Conservation (phyloP, 2,888 invertebrate genomes). For the Pardosa pseudoannulata region DNA sequence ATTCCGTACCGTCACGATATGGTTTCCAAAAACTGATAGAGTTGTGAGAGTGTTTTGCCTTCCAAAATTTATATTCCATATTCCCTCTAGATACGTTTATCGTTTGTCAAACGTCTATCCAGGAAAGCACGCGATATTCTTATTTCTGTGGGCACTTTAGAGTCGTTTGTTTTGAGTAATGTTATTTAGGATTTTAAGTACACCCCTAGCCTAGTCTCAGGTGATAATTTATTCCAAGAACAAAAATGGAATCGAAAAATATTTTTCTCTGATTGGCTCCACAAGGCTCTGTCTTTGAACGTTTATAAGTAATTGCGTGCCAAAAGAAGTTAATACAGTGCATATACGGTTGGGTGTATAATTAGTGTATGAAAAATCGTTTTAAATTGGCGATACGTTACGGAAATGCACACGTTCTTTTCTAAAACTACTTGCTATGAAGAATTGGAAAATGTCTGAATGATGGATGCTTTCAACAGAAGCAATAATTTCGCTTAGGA, state of each 20-base stretch:
- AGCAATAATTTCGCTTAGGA: not conserved
- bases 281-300: conserved; percentile 15
- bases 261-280: conserved; percentile 42
- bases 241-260: conserved; percentile 65
- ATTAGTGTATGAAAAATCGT: conserved; percentile 65
- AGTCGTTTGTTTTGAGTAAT: conserved; percentile 62
- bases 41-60: conserved; percentile 21
- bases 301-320: conserved; percentile 65
- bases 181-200: conserved; percentile 45
- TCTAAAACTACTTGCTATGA: not conserved
- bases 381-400: conserved; percentile 43
- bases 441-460: conserved; percentile 17
- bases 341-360: conserved; percentile 26
- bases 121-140: conserved; percentile 44
- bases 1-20: conserved; percentile 19
- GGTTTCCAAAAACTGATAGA: conserved; percentile 56
- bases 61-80: conserved; percentile 37
- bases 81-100: conserved; percentile 30
- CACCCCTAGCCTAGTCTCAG: not conserved
- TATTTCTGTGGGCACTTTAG: conserved; percentile 24
- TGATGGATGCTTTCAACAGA: not conserved
- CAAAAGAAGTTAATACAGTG: conserved; percentile 50
- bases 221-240: conserved; percentile 36
- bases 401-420: conserved; percentile 33
- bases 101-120: conserved; percentile 44